Evolutionary conservation across 2,888 invertebrate genomes (phyloP), one percentile per base, ranked within the genome.

Genomic region (Malthinus flaveolus): DNA sequence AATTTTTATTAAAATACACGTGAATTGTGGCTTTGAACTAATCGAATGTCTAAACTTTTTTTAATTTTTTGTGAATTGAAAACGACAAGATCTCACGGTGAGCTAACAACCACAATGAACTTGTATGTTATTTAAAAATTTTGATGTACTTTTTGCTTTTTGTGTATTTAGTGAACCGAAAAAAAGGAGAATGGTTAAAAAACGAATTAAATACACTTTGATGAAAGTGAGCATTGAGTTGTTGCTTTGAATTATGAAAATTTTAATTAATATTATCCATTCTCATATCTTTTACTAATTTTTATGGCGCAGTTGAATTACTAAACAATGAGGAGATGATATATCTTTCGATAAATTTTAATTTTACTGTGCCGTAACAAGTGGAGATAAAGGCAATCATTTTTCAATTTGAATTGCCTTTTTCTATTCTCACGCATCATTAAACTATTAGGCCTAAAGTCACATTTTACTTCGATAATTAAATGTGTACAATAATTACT

Each of bases 171-270:
- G 54, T 50, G 39, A 42, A 45, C 44, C 32, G 50, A 50, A 53
- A 54, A 36, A 42, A 42, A 42, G 6, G 59, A 59, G 59, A 59
- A 55, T 59, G 59, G 59, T 59, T 49, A 59, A 59, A 44, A 33
- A 31, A 51, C 52, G 44, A 44, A 33, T 49, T 44, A 50, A 37
- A 47, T 44, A 51, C 33, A 49, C 50, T 53, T 44, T 42, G 11
- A 32, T 50, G 47, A 58, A 61, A 64, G 64, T 64, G 64, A 64
- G 64, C 64, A 59, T 58, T 55, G 64, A 60, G 64, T 59, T 48
- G 56, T 59, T 49, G 53, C 52, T 54, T 54, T 32, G 37, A 47
- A 36, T 46, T 48, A 59, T 51, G 3, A 50, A 31, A 12, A 10
- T 53, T 42, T 59, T 59, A 35, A 49, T 37, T 12, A 35, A 42